Base-by-base conservation (phyloP, 2,113 vertebrate genomes). In the Motacilla alba region DNA sequence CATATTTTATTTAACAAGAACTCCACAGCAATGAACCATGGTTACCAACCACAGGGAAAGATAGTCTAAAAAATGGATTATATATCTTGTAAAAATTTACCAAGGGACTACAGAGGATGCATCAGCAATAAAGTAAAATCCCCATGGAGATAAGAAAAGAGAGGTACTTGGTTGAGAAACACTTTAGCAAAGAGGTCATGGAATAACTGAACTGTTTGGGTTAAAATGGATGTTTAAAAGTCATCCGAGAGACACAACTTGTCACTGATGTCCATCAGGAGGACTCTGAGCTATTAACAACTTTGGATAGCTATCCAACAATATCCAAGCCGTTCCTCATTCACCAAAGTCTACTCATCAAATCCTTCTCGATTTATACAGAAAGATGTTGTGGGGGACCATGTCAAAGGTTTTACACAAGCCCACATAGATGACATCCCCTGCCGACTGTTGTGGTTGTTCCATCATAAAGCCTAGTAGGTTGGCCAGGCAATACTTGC, bases 1-100 rank as follows among this genome's bases (percentile, higher is more conserved):
- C 44, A 60, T 97, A 70, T 94, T 93, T 96, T 93, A 94, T 92
- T 92, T 87, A 95, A 67, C 13, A 2, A 84, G 41, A 89, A 63
- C 9, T 59, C 27, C 35, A 75, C 39, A 83, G 11, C 59, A 56
- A 68, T 78, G 60, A 92, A 89, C 30, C 15, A 27, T 22, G 30
- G 55, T 55, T 95, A 31, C 56, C 28, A 50, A 69, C 24, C 53
- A 88, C 31, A 73, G 56, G 37, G 70, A 58, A 90, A 76, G 5
- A 12, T 12, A 73, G 31, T 73, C 53, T 76, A 14, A 91, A 90
- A 91, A 90, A 69, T 62, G 41, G 43, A 62, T 69, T 76, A 30
- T 33, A 52, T 23, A 69, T 44, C 50, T 83, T 62, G 58, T 77
- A 90, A 95, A 94, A 83, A 37, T 73, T 82, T 16, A 89, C n/a